Evolutionary conservation across 2,888 invertebrate genomes (phyloP), one percentile per base, ranked within the genome.

Genomic region (Troides aeacus): DNA sequence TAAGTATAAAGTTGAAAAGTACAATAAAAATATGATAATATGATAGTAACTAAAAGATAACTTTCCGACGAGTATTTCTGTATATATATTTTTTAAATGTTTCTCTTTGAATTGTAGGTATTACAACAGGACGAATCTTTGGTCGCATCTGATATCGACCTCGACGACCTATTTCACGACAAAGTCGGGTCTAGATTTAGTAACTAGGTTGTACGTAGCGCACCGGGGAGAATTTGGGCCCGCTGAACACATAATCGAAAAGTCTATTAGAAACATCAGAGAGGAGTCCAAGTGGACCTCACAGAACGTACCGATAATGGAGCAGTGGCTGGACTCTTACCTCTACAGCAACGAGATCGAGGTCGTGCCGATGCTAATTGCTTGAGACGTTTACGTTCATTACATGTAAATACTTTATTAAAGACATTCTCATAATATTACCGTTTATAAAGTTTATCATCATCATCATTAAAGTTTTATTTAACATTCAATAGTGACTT

Each of bases 261-360:
- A 95, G 74, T 95, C 96, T 0, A 85, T 96, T 78, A 94, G 94
- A 76, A 96, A 95, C 73, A 96, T 96, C 60, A 93, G 95, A 75
- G 95, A 95, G 77, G 96, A 96, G 79, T 94, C 95, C 0, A 94
- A 94, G 77, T 97, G 97, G 97, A 95, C 95, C 53, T 94, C 95
- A 66, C 95, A 95, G 66, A 96, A 96, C 80, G 83, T 96, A 6
- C 96, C 96, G 0, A 94, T 95, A 0, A 96, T 97, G 58, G 95
- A 95, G 72, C 87, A 92, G 15, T 97, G 97, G 97, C 85, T 97
- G 3, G 94, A 95, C 71, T 79, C 69, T 1, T 88, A 84, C 50
- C 76, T 88, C 1, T 80, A 80, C 1, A 81, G 71, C 4, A 78
- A 78, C 17, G 74, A 77, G 1, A 39, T 39, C 1, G 39, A 39